Conservation (phyloP, 2,888 invertebrate species). For the Drosophila phalerata region DNA sequence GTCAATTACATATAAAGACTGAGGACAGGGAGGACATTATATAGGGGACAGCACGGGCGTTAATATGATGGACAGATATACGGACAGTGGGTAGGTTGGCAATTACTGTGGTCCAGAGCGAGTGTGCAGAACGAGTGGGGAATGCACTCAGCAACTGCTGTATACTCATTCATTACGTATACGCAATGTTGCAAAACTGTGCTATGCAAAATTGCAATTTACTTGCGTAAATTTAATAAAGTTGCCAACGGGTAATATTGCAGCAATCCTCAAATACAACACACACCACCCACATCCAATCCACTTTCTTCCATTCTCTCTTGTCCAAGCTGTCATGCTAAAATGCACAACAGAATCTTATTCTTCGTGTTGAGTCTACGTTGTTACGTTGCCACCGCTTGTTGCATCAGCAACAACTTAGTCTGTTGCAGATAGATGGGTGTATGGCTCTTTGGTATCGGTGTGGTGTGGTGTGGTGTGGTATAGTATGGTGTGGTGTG, state of each 20-base stretch:
- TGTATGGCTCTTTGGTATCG: conserved; percentile 1
- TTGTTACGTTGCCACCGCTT: conserved; percentile 28
- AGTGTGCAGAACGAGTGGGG: not conserved
- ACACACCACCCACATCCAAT: not conserved
- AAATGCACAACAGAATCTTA: conserved; percentile 22
- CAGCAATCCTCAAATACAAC: conserved; percentile 13
- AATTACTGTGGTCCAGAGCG: conserved; percentile 7
- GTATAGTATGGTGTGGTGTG: too few relatives aligned
- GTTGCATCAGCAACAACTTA: conserved; percentile 30
- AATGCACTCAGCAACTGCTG: conserved; percentile 24
- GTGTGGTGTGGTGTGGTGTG: too few relatives aligned
- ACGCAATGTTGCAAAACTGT: conserved; percentile 58
- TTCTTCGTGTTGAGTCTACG: conserved; percentile 13
- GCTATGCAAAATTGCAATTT: conserved; percentile 73
- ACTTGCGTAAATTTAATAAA: conserved; percentile 73
- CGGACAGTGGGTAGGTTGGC: conserved; percentile 2
- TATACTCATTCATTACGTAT: conserved; percentile 56
- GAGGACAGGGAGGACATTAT: not conserved
- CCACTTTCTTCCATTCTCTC: not conserved
- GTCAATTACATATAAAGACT: conserved; percentile 20
- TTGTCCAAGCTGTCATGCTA: not conserved
- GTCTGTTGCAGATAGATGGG: not conserved
- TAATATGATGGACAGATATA: conserved; percentile 2
- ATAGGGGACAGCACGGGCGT: not conserved
- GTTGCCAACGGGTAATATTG: conserved; percentile 40